These are phyloP conservation scores for Synergus gifuensis DNA, from an alignment of 2,888 invertebrate species.

Conservation along the genomic window DNA sequence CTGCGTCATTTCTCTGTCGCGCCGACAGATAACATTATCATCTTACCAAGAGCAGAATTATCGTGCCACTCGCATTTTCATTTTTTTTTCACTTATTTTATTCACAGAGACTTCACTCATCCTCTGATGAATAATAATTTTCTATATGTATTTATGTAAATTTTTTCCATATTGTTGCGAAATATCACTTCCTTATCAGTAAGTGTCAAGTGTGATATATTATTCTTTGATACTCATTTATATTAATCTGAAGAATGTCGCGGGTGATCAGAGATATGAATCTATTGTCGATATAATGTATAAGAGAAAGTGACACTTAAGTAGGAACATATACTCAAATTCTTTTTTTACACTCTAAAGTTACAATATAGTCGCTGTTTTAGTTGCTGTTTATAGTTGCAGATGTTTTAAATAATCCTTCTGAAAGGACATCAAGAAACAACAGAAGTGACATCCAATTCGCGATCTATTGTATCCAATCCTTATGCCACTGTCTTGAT, in stretches of 20 bases:
- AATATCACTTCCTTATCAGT: neutral
- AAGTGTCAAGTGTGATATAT: neutral
- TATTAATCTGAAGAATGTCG: neutral
- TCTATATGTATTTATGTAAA: neutral
- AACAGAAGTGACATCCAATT: neutral
- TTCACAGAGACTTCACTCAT: neutral
- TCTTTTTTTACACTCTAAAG: no score
- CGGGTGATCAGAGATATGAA: neutral
- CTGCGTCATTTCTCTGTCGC: slow-evolving; percentile 7
- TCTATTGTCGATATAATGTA: neutral
- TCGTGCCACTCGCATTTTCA: slow-evolving; percentile 1
- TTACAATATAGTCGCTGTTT: no score
- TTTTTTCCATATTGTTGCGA: neutral
- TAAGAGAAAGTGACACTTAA: neutral
- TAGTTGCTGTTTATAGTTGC: no score
- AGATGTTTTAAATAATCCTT: no score
- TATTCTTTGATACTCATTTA: neutral
- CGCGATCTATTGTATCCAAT: neutral
- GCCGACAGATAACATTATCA: slow-evolving; percentile 15
- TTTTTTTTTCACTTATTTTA: slow-evolving; percentile 7
- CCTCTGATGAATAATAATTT: neutral
- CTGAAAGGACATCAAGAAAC: neutral
- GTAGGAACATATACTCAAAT: no score
- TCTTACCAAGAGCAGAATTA: neutral
- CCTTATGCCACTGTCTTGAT: slow-evolving; percentile 13